These are phyloP conservation scores for Microctenopoma lineatum DNA, from an alignment of 2,797 vertebrate genomes.

Conservation along the genomic window DNA sequence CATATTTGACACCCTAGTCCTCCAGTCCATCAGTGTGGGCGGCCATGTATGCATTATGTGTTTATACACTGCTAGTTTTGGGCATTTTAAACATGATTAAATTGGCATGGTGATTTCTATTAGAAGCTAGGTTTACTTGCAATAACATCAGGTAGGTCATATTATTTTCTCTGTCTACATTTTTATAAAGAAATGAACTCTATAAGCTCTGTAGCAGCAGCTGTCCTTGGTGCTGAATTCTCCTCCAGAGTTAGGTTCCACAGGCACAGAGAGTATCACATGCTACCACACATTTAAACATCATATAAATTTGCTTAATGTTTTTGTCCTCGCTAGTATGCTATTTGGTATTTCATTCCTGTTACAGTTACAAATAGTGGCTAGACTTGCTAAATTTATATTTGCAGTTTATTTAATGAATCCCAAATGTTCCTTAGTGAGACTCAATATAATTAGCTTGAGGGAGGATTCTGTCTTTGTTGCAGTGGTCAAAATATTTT, in stretches of 20 bases:
- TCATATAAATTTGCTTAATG: conserved; percentile 23
- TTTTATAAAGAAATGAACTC: not conserved
- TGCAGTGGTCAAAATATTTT: conserved; percentile 11
- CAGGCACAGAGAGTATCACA: not conserved
- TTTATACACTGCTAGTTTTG: too few relatives aligned
- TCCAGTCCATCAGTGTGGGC: not conserved
- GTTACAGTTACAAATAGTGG: not conserved
- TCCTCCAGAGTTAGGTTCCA: not conserved
- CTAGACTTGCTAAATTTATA: conserved; percentile 4
- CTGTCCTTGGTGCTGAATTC: conserved; percentile 42
- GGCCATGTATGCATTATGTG: too few relatives aligned
- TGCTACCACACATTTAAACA: too few relatives aligned
- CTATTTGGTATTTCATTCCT: conserved; percentile 15
- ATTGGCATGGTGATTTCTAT: too few relatives aligned
- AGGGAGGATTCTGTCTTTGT: conserved; percentile 5
- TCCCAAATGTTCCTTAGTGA: conserved; percentile 3
- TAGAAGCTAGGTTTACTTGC: too few relatives aligned
- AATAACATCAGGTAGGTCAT: too few relatives aligned
- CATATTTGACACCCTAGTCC: not conserved
- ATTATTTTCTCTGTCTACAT: not conserved
- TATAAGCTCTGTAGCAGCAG: not conserved
- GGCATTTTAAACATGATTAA: too few relatives aligned
- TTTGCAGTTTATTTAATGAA: not conserved
- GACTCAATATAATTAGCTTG: conserved; percentile 10
- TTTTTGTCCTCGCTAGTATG: conserved; percentile 4